These are phyloP conservation scores for Lasioglossum villosulum DNA, from an alignment of 2,888 invertebrate genomes.

Conservation along the genomic window DNA sequence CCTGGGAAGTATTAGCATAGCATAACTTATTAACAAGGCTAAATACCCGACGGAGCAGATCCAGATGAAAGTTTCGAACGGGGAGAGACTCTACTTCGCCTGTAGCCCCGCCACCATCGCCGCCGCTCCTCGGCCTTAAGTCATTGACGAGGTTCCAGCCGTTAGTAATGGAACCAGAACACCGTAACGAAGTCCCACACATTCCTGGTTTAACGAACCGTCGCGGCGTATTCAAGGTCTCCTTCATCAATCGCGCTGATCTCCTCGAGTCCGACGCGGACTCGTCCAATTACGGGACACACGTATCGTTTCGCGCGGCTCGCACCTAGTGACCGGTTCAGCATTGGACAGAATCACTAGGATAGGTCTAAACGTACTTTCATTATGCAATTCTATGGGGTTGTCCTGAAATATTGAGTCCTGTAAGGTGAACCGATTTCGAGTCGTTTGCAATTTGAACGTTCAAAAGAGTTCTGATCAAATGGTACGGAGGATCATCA, in stretches of 20 bases:
- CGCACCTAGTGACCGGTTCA: neutral
- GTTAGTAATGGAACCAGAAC: conserved; percentile 68
- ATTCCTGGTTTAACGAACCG: conserved; percentile 71
- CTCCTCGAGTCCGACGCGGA: conserved; percentile 28
- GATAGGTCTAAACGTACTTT: neutral
- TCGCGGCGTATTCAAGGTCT: conserved; percentile 66
- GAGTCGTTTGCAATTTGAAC: neutral
- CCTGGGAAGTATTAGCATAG: conserved; percentile 63
- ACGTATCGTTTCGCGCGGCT: conserved; percentile 10
- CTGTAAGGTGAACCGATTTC: neutral
- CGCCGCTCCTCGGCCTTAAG: conserved; percentile 53
- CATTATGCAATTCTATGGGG: neutral
- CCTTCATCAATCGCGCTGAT: conserved; percentile 48
- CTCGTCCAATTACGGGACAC: conserved; percentile 34
- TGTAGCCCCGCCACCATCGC: neutral
- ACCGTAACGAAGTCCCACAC: conserved; percentile 70
- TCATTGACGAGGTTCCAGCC: conserved; percentile 64
- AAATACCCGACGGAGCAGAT: conserved; percentile 54
- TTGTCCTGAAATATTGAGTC: neutral
- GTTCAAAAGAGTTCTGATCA: neutral
- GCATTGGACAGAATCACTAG: neutral
- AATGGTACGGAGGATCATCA: neutral
- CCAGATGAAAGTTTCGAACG: conserved; percentile 53
- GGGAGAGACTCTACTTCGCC: conserved; percentile 29
- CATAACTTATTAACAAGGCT: conserved; percentile 64